Evolutionary conservation across 2,797 vertebrate genomes (phyloP).

Genomic region (Acrossocheilus wenchowensis): DNA sequence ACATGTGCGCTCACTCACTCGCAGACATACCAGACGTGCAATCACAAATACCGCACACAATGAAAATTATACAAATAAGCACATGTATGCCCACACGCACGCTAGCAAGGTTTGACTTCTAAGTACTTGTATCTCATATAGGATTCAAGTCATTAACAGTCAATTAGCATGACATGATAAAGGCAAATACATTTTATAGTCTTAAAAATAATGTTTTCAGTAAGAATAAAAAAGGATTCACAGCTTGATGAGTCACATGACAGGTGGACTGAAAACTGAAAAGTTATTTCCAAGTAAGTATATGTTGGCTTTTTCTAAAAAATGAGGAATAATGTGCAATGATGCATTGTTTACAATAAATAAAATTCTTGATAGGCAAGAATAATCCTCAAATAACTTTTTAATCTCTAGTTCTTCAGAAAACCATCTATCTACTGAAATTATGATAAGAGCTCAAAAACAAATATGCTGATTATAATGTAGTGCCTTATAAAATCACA

Average conservation of each 20-base stretch:
- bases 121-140: not conserved
- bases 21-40: slow-evolving; percentile 39
- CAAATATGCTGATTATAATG: not conserved
- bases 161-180: slow-evolving; percentile 38
- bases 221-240: not conserved
- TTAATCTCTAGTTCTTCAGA: not conserved
- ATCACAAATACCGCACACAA: slow-evolving; percentile 47
- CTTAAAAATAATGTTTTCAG: slow-evolving; percentile 2
- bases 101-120: slow-evolving; percentile 23
- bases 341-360: not conserved
- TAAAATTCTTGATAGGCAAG: not conserved
- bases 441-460: no score
- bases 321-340: not conserved
- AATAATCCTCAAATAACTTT: not conserved
- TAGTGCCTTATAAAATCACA: not conserved
- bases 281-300: not conserved
- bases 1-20: slow-evolving; percentile 34
- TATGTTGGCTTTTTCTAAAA: not conserved
- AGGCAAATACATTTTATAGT: not conserved
- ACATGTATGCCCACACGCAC: slow-evolving; percentile 25
- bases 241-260: not conserved
- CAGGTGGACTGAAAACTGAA: not conserved
- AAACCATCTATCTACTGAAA: no score
- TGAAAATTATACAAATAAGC: slow-evolving; percentile 40
- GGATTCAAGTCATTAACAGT: slow-evolving; percentile 57